Percentiles rank a stretch among this genome's conserved stretches.
Evolutionary conservation across 2,113 vertebrate genomes (phyloP).

Genomic region (Bujurquina vittata): DNA sequence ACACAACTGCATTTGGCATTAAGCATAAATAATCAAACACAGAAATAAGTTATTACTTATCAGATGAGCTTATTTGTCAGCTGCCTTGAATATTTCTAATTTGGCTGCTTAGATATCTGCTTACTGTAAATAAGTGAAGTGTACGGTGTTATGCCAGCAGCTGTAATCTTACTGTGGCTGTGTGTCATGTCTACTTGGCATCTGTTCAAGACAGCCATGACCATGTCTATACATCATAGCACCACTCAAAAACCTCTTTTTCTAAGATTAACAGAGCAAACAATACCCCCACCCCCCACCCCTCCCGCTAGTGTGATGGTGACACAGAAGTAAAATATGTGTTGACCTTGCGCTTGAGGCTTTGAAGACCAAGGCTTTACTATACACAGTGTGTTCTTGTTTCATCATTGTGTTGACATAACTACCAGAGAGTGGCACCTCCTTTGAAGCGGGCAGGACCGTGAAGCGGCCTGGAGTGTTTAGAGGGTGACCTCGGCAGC

Average conservation of each 20-base stretch:
- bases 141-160: slow-evolving; percentile 8
- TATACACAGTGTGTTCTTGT: slow-evolving; percentile 59
- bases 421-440: slow-evolving; percentile 62
- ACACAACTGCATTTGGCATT: background rate
- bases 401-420: slow-evolving; percentile 71
- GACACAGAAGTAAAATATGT: slow-evolving; percentile 63
- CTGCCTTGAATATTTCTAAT: background rate
- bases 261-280: slow-evolving; percentile 56
- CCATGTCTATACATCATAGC: slow-evolving; percentile 28
- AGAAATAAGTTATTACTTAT: background rate
- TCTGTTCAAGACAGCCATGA: slow-evolving; percentile 40
- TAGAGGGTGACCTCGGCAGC: slow-evolving; percentile 60
- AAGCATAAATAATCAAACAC: background rate
- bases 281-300: background rate
- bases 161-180: slow-evolving; percentile 15
- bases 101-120: background rate
- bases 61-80: background rate
- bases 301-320: slow-evolving; percentile 33
- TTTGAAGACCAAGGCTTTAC: slow-evolving; percentile 64
- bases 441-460: slow-evolving; percentile 64
- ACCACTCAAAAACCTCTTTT: slow-evolving; percentile 40
- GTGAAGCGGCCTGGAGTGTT: slow-evolving; percentile 46
- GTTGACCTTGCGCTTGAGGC: slow-evolving; percentile 44
- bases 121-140: slow-evolving; percentile 14
- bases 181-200: slow-evolving; percentile 18